Base-by-base conservation (phyloP, 2,888 invertebrate genomes). In the Andrena flavipes region DNA sequence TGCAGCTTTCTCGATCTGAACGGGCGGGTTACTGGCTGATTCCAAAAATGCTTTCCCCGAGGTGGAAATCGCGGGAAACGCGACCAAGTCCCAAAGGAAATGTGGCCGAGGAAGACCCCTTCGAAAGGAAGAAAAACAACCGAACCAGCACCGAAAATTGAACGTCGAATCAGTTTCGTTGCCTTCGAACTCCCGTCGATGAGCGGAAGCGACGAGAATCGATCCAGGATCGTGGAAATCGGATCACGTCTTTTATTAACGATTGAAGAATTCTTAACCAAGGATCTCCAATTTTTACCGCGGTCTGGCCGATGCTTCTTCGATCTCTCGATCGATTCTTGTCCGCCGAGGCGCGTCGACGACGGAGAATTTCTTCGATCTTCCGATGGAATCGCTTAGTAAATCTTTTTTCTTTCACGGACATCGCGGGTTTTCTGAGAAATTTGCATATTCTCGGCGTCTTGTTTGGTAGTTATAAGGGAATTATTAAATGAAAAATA, bases 41-140 rank as follows among this genome's bases (percentile, higher is more conserved):
- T 56, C 23, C 56, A 13, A 13, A 10, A 8, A 26, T 4, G 56
- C 8, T 56, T 54, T 63, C 62, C 56, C 13, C 59, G 49, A 67
- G 33, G 26, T 33, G 77, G 77, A 68, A 77, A 71, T 64, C 65
- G 71, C n/a, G 69, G 70, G 26, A 59, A 60, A 26, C 26, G 23
- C 30, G 23, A n/a, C 23, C 23, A 8, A 29, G 4, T 26, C 23
- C 56, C 23, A 4, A 56, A 26, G 23, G 23, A 56, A 56, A 56
- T 56, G 56, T 51, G 20, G 51, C 7, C 51, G 20, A 51, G 20
- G 20, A 20, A 7, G n/a, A 42, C 13, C 4, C 42, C 42, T 42
- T 42, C 16, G 8, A 20, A 56, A 13, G 56, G 23, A 23, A 4
- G 56, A 56, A 23, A 26, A 56, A 10, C 23, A 7, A 51, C 42